Conservation (phyloP, 2,888 invertebrate genomes). For the Papilio gigon region DNA sequence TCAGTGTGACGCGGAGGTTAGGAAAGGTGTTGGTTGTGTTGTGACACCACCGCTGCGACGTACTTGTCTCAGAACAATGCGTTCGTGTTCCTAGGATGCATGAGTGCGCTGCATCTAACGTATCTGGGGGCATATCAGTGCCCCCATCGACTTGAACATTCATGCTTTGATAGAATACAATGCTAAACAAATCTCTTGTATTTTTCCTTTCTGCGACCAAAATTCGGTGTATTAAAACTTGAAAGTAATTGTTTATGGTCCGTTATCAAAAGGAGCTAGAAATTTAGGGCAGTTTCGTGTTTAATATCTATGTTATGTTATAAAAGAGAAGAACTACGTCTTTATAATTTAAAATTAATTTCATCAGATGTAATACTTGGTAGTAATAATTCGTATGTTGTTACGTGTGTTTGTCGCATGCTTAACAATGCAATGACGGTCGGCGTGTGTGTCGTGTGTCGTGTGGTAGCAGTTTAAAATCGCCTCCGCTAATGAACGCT, state of each 20-base stretch:
- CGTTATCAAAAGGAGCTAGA: too few relatives aligned
- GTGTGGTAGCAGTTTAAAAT: background rate
- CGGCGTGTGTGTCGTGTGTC: background rate
- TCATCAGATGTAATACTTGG: too few relatives aligned
- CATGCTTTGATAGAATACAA: background rate
- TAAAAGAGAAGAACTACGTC: background rate
- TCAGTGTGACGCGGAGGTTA: background rate
- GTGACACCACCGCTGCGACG: constrained; percentile 4
- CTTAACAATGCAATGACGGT: background rate
- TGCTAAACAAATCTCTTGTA: background rate
- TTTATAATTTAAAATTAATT: too few relatives aligned
- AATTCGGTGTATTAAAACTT: background rate
- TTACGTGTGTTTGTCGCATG: background rate
- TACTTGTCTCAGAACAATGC: constrained; percentile 8
- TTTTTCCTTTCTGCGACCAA: background rate
- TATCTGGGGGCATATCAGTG: background rate
- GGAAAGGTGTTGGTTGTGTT: constrained; percentile 16
- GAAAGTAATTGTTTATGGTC: too few relatives aligned
- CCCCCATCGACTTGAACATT: background rate
- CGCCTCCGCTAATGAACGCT: background rate
- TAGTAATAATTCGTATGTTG: background rate
- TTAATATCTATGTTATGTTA: too few relatives aligned
- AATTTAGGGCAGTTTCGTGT: too few relatives aligned
- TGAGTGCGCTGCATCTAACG: too few relatives aligned
- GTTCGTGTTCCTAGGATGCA: background rate